Evolutionary conservation across 2,888 invertebrate genomes (phyloP).

Genomic region (Strigamia transsilvanica): DNA sequence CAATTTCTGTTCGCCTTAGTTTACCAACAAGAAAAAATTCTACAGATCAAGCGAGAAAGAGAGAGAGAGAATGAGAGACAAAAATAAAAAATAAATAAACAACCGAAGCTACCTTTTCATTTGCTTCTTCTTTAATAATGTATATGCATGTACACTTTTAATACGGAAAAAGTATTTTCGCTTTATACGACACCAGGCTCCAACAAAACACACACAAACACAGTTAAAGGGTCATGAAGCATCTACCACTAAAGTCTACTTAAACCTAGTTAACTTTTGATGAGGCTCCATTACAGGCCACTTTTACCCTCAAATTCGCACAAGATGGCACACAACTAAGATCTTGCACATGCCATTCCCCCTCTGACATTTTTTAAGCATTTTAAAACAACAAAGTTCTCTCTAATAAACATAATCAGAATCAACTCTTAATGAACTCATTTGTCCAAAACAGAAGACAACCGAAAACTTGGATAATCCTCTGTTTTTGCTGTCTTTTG

Average conservation of each 20-base stretch:
- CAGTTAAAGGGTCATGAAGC: conserved; percentile 42
- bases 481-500: conserved; percentile 23
- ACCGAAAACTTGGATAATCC: background rate
- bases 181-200: conserved; percentile 42
- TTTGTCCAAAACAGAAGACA: conserved; percentile 4
- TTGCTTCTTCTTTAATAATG: conserved; percentile 20
- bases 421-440: conserved; percentile 35
- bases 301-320: conserved; percentile 39
- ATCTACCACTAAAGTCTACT: conserved; percentile 42
- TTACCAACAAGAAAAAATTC: background rate
- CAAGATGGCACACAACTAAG: conserved; percentile 37
- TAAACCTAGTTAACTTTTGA: conserved; percentile 44
- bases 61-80: background rate
- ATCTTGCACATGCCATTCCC: conserved; percentile 17
- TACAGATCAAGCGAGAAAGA: too few species aligned
- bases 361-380: conserved; percentile 10
- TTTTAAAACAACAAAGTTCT: background rate
- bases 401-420: background rate
- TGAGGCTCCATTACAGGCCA: conserved; percentile 44
- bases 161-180: conserved; percentile 4
- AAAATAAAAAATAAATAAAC: too few species aligned
- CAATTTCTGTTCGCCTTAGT: background rate
- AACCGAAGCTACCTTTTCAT: background rate
- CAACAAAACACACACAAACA: conserved; percentile 42
- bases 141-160: background rate